Base-by-base conservation (phyloP, 2,888 invertebrate species). In the Aphidoletes aphidimyza region DNA sequence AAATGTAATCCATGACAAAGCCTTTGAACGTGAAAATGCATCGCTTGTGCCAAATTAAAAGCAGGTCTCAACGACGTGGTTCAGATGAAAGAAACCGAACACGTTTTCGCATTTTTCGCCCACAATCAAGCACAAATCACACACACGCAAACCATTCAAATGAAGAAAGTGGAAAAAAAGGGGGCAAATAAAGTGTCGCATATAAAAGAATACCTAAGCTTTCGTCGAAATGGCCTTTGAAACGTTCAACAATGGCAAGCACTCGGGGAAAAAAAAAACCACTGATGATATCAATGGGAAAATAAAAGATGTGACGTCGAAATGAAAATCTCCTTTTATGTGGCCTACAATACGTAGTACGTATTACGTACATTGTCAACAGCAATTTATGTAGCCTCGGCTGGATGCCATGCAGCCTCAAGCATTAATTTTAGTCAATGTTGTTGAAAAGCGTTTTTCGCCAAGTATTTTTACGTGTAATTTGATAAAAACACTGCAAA, bases 51-150 rank as follows among this genome's bases (percentile, higher is more conserved):
- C 3, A 69, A 69, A 69, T 69, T 69, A 69, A 69, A 54, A 54
- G 54, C 22, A n/a, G 26, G 22, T 3, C 54, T 54, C 22, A 42
- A 42, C 14, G 22, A 54, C 8, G 14, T 9, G 8, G 30, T 69
- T 69, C 17, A 11, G 69, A 69, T 69, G 69, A 69, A 69, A 34
- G 34, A 14, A 69, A 69, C 1, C 17, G 3, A 69, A 69, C 69
- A 69, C 69, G 69, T 30, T 69, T 69, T 69, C 69, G 34, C 69
- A 26, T 69, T 54, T 47, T 54, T 54, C 54, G 54, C 54, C 54
- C 54, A 54, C 54, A n/a, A 54, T 22, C 2, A 22, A 54, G 17
- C 22, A 22, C 54, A 3, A 17, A 0, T 22, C n/a, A 54, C n/a
- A 54, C 22, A 6, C n/a, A 5, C 39, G 39, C 39, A 39, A 8